Evolutionary conservation across 2,888 invertebrate genomes (phyloP).

Genomic region (Harpalus rubripes): DNA sequence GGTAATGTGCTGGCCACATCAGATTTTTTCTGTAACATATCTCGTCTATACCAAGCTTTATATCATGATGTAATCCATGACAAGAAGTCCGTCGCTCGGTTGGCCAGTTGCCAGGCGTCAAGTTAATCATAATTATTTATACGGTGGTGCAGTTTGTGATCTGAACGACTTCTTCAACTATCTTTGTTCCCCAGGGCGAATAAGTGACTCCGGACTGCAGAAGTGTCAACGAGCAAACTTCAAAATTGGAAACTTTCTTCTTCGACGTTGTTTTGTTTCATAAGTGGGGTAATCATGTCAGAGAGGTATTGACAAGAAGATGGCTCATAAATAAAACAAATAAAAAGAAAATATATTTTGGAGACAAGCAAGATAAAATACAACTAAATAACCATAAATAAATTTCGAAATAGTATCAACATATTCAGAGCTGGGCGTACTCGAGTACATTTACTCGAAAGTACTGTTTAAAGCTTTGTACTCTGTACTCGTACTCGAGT

Average conservation of each 20-base stretch:
- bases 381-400: too few species aligned
- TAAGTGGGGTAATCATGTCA: slow-evolving; percentile 16
- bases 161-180: slow-evolving; percentile 51
- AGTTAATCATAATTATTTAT: slow-evolving; percentile 65
- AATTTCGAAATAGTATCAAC: too few species aligned
- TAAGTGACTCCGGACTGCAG: not conserved
- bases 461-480: too few species aligned
- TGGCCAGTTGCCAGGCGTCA: slow-evolving; percentile 50
- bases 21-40: too few species aligned
- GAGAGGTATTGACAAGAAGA: slow-evolving; percentile 2
- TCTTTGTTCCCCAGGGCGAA: slow-evolving; percentile 40
- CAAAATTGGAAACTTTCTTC: slow-evolving; percentile 38
- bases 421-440: too few species aligned
- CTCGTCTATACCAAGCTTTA: not conserved
- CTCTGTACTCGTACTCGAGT: too few species aligned
- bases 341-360: not conserved
- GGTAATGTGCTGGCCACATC: too few species aligned
- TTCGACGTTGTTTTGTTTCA: not conserved
- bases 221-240: slow-evolving; percentile 32
- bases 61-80: not conserved
- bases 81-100: slow-evolving; percentile 1
- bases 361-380: too few species aligned
- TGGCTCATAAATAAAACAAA: not conserved
- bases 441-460: too few species aligned
- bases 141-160: slow-evolving; percentile 60